These are phyloP conservation scores for Apodemia duryi DNA, from an alignment of 2,888 invertebrate genomes.

Conservation along the genomic window DNA sequence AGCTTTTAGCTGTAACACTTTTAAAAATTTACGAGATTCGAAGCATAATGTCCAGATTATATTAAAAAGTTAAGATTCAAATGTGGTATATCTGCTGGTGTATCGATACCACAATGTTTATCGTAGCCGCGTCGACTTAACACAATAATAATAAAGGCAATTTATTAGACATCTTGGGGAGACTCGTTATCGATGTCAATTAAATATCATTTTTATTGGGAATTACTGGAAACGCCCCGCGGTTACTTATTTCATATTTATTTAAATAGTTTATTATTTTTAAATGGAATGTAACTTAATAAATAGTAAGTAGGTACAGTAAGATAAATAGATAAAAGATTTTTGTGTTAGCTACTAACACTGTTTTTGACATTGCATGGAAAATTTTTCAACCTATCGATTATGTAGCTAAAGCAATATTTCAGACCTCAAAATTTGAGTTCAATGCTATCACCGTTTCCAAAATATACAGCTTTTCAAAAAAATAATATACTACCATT, in stretches of 20 bases:
- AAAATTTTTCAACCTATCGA: too few species aligned
- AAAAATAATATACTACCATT: too few species aligned
- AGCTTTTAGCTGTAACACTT: constrained; percentile 5
- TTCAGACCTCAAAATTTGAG: too few species aligned
- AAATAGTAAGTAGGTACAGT: not conserved
- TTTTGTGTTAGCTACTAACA: too few species aligned
- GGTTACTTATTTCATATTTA: constrained; percentile 51
- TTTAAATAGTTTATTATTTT: constrained; percentile 37
- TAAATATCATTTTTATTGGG: constrained; percentile 77
- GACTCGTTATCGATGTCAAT: constrained; percentile 73
- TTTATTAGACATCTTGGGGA: constrained; percentile 71
- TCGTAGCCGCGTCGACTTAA: constrained; percentile 54
- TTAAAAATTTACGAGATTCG: not conserved
- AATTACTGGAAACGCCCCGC: constrained; percentile 62
- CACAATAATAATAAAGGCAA: constrained; percentile 72
- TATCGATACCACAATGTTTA: constrained; percentile 43
- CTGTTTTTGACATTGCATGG: too few species aligned
- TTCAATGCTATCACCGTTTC: too few species aligned
- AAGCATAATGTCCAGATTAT: constrained; percentile 5
- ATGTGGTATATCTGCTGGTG: constrained; percentile 4
- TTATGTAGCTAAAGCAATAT: too few species aligned
- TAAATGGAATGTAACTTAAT: not conserved
- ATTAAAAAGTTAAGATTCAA: not conserved
- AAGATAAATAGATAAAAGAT: not conserved
- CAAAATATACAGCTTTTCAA: too few species aligned